A percentile compares a stretch with the other conserved stretches of the same genome.
phyloP scores from a whole-genome alignment of 2,113 vertebrate genomes.

The Lamprotornis superbus region DNA sequence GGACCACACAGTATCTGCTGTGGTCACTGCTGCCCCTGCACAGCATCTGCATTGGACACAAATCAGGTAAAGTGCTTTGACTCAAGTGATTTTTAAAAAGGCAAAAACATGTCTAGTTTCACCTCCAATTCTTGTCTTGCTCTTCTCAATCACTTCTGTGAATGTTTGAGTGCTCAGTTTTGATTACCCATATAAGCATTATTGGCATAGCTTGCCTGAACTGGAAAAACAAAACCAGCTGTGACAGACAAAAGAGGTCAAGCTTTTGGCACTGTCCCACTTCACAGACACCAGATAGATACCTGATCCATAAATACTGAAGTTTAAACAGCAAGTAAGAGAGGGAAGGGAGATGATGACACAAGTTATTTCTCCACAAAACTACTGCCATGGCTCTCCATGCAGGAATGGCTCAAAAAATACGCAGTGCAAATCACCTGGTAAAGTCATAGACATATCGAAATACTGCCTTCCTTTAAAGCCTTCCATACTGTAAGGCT shows the following conservation, averaged over 20 bases:
- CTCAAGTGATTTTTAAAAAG: background rate
- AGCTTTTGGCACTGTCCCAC: background rate
- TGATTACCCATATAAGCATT: background rate
- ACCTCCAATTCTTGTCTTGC: background rate
- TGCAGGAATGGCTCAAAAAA: background rate
- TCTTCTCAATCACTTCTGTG: background rate
- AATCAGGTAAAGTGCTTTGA: background rate
- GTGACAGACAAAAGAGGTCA: background rate
- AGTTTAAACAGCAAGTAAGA: background rate
- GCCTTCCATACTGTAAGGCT: background rate
- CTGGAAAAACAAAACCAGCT: background rate
- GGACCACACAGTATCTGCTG: rapidly evolving
- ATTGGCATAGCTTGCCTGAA: background rate
- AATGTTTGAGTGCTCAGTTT: background rate
- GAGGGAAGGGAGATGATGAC: background rate
- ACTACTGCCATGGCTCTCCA: background rate
- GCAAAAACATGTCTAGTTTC: background rate
- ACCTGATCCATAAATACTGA: background rate
- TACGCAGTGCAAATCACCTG: background rate
- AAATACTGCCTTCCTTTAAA: background rate
- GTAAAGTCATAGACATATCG: background rate
- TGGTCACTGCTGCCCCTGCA: background rate
- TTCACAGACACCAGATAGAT: background rate
- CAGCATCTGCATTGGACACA: background rate
- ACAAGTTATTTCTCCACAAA: background rate